A percentile compares a stretch with the other conserved stretches of the same genome.
Evolutionary conservation across 2,797 vertebrate species (phyloP).

Genomic region (Melanotaenia parkinsoni): DNA sequence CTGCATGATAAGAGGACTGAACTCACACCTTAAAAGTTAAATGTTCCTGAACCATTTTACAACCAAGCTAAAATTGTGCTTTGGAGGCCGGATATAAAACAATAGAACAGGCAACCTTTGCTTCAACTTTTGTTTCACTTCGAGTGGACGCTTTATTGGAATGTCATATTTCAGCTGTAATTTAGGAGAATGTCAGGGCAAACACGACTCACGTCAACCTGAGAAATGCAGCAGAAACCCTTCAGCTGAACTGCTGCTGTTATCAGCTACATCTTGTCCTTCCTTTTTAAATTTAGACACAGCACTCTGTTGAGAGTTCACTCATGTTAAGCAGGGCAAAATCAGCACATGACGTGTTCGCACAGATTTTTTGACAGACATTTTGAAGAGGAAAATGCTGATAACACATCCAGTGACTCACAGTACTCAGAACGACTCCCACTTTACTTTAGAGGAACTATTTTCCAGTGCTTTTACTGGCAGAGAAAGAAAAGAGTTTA

Average conservation of each 20-base stretch:
- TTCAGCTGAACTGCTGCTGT: background rate
- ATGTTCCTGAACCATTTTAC: conserved; percentile 20
- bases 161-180: background rate
- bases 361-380: conserved; percentile 30
- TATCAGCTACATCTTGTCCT: conserved; percentile 24
- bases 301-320: conserved; percentile 25
- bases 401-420: conserved; percentile 52
- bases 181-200: conserved; percentile 11
- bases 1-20: conserved; percentile 20
- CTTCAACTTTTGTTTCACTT: conserved; percentile 25
- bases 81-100: conserved; percentile 44
- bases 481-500: conserved; percentile 80
- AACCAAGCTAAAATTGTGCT: conserved; percentile 21
- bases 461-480: conserved; percentile 70
- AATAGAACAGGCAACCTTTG: conserved; percentile 44
- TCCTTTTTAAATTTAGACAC: conserved; percentile 18
- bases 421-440: conserved; percentile 48
- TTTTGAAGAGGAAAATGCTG: conserved; percentile 39
- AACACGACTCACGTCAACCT: conserved; percentile 5
- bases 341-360: conserved; percentile 37
- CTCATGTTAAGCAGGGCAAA: conserved; percentile 21
- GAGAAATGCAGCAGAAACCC: background rate
- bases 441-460: conserved; percentile 56
- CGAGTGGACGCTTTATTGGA: background rate
- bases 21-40: conserved; percentile 16